phyloP scores from a whole-genome alignment of 2,113 vertebrate genomes.

The Ariopsis seemanni region DNA sequence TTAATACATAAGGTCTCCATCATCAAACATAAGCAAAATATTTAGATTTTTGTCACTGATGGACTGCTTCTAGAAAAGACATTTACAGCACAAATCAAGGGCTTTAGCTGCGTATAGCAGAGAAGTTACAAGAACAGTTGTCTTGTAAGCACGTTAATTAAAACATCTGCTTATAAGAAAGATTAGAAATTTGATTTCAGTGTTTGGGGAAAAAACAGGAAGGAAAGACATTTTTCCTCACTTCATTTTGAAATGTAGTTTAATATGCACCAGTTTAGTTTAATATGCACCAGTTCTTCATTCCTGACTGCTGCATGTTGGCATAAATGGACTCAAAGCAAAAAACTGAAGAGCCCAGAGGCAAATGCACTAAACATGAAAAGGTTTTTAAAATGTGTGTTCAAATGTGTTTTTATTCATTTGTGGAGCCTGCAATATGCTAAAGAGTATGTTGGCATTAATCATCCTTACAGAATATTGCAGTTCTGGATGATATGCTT shows the following conservation, averaged over 20 bases:
- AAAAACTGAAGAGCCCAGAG: background rate
- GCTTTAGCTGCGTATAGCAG: no score
- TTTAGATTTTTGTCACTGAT: no score
- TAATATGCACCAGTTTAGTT: background rate
- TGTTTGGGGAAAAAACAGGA: background rate
- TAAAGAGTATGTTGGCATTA: background rate
- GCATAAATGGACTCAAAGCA: background rate
- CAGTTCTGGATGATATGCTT: background rate
- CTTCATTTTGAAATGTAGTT: background rate
- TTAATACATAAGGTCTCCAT: no score
- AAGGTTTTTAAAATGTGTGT: background rate
- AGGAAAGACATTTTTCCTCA: background rate
- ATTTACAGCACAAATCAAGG: no score
- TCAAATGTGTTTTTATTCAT: background rate
- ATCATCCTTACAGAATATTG: background rate
- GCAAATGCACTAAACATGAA: background rate
- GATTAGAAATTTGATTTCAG: background rate
- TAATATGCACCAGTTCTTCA: no score
- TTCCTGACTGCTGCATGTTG: background rate
- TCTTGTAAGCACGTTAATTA: background rate
- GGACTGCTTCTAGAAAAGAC: no score
- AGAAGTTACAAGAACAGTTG: no score
- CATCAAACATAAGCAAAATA: no score
- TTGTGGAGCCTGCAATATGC: background rate
- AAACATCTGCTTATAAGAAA: background rate